Conservation (phyloP, 2,888 invertebrate genomes). For the Acanthosoma haemorrhoidale region DNA sequence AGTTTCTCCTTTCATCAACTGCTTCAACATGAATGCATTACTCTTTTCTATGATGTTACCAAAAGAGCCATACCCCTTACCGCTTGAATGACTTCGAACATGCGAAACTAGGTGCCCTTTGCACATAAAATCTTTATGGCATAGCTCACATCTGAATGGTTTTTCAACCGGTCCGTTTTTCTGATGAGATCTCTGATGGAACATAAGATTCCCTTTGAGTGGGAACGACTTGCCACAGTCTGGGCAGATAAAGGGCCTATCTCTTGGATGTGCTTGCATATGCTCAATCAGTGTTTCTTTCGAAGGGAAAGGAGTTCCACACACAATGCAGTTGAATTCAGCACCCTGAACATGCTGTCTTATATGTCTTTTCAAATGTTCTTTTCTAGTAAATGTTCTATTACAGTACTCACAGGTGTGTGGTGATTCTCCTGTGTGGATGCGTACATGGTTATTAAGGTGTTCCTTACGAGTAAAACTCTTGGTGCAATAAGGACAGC, state of each 20-base stretch:
- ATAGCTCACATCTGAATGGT: constrained; percentile 72
- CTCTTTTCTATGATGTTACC: constrained; percentile 40
- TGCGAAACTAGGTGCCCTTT: constrained; percentile 83
- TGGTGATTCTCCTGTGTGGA: constrained; percentile 82
- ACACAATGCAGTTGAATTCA: constrained; percentile 74
- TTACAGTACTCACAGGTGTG: constrained; percentile 79
- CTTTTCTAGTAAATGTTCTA: constrained; percentile 79
- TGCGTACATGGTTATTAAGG: constrained; percentile 61
- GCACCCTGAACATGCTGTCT: constrained; percentile 54
- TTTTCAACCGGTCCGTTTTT: constrained; percentile 62
- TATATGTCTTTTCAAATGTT: constrained; percentile 73
- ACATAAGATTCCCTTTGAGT: constrained; percentile 52
- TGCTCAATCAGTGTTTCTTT: constrained; percentile 71
- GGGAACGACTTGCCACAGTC: constrained; percentile 46
- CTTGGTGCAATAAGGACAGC: constrained; percentile 55
- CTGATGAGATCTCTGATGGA: constrained; percentile 82
- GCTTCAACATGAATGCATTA: constrained; percentile 42
- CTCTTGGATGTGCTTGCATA: constrained; percentile 71
- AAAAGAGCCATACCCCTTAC: constrained; percentile 39
- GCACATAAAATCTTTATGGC: constrained; percentile 81
- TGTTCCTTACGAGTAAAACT: constrained; percentile 44
- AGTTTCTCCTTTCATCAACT: constrained; percentile 43
- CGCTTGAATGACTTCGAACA: constrained; percentile 68
- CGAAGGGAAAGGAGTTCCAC: constrained; percentile 66
- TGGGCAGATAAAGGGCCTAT: constrained; percentile 69